These are phyloP conservation scores for Mercenaria mercenaria DNA, from an alignment of 1,140 invertebrate genomes.

Conservation along the genomic window DNA sequence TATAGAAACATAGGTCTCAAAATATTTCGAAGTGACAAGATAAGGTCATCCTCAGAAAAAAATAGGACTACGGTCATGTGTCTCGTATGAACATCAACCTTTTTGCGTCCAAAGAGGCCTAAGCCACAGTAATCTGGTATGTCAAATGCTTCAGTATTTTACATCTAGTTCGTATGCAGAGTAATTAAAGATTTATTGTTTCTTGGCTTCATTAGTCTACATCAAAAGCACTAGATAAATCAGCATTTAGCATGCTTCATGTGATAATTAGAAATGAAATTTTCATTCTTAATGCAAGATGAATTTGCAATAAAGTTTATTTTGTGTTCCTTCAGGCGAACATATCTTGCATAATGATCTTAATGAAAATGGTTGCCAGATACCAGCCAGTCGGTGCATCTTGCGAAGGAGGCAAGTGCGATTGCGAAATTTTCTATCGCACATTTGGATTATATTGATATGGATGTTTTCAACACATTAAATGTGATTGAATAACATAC, in stretches of 20 bases:
- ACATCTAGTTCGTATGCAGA: background rate
- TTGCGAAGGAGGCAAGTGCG: background rate
- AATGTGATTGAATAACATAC: too few relatives aligned
- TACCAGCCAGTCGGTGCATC: background rate
- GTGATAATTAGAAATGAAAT: background rate
- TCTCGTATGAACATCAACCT: too few relatives aligned
- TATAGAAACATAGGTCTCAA: too few relatives aligned
- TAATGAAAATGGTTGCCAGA: background rate
- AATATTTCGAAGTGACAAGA: too few relatives aligned
- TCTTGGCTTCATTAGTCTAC: background rate
- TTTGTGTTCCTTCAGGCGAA: background rate
- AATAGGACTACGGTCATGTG: too few relatives aligned
- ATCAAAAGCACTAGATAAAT: conserved; percentile 3
- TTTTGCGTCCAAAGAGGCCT: too few relatives aligned
- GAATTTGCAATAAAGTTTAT: conserved; percentile 2
- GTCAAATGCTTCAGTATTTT: background rate
- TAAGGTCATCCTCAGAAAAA: too few relatives aligned
- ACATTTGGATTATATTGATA: too few relatives aligned
- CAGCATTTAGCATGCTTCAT: background rate
- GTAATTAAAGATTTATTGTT: background rate
- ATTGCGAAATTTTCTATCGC: too few relatives aligned
- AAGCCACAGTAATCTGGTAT: too few relatives aligned
- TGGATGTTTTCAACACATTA: too few relatives aligned
- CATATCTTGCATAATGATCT: background rate
- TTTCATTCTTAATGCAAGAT: background rate